A percentile compares a stretch with the other conserved stretches of the same genome.
phyloP scores from a whole-genome alignment of 2,888 invertebrate species.

The Standfussiana lucernea region DNA sequence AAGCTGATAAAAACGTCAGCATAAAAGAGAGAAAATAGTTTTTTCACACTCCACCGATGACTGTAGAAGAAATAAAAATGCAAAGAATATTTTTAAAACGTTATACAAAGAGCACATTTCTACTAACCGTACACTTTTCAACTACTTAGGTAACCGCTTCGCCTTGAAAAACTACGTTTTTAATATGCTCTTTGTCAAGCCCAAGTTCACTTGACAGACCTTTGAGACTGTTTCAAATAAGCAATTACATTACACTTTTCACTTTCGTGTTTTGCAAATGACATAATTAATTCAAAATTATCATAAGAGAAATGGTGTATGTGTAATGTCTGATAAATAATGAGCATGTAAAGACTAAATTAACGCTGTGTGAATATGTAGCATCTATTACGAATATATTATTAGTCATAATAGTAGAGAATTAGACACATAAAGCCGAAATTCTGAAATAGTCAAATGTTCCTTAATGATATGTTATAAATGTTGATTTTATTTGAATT shows the following conservation, averaged over 20 bases:
- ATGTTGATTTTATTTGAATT: slow-evolving; percentile 34
- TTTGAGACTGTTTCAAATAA: slow-evolving; percentile 49
- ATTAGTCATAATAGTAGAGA: slow-evolving; percentile 32
- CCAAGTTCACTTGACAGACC: slow-evolving; percentile 34
- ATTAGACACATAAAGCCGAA: slow-evolving; percentile 28
- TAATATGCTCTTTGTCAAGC: slow-evolving; percentile 57
- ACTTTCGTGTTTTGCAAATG: slow-evolving; percentile 55
- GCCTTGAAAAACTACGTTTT: slow-evolving; percentile 54
- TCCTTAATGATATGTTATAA: slow-evolving; percentile 38
- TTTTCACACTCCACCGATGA: slow-evolving; percentile 51
- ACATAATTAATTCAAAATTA: slow-evolving; percentile 55
- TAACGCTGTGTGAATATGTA: slow-evolving; percentile 34
- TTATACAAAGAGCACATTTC: slow-evolving; percentile 36
- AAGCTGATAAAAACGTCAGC: slow-evolving; percentile 45
- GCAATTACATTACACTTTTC: slow-evolving; percentile 60
- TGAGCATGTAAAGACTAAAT: slow-evolving; percentile 41
- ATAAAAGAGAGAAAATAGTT: slow-evolving; percentile 57
- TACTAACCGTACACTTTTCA: slow-evolving; percentile 63
- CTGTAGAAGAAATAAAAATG: slow-evolving; percentile 56
- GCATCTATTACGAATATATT: slow-evolving; percentile 41
- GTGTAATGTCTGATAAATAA: slow-evolving; percentile 45
- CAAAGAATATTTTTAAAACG: slow-evolving; percentile 49
- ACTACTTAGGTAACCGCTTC: slow-evolving; percentile 43
- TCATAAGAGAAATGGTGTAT: slow-evolving; percentile 59
- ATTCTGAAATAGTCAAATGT: slow-evolving; percentile 25